A percentile compares a stretch with the other conserved stretches of the same genome.
These are phyloP conservation scores for Tragelaphus imberbis DNA, from an alignment of 2,113 vertebrate genomes.

Conservation along the genomic window DNA sequence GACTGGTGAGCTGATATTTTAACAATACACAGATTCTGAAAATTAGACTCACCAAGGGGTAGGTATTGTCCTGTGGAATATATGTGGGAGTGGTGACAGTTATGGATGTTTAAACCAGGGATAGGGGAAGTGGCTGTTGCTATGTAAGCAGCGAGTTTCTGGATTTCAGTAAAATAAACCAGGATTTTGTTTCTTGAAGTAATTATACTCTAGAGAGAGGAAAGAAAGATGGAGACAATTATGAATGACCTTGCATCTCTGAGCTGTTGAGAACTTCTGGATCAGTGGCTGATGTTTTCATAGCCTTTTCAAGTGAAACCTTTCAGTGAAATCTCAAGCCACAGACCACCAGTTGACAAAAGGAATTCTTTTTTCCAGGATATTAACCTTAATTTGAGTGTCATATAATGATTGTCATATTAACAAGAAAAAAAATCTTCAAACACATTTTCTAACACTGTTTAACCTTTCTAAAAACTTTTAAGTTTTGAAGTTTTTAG, in stretches of 20 bases:
- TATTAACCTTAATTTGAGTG: constrained; percentile 46
- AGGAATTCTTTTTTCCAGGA: neutral
- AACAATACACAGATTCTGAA: constrained; percentile 17
- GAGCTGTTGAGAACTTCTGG: constrained; percentile 81
- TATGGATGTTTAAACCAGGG: constrained; percentile 73
- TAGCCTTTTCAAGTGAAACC: constrained; percentile 73
- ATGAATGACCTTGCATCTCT: constrained; percentile 78
- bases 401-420: constrained; percentile 42
- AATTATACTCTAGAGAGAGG: constrained; percentile 83
- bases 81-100: constrained; percentile 70
- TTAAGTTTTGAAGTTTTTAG: constrained; percentile 35
- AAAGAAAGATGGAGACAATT: constrained; percentile 84
- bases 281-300: constrained; percentile 81
- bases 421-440: constrained; percentile 50
- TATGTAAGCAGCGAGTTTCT: constrained; percentile 78
- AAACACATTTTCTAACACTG: constrained; percentile 66
- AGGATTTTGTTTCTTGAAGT: constrained; percentile 83
- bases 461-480: constrained; percentile 75
- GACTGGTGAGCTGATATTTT: constrained; percentile 16
- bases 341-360: constrained; percentile 67
- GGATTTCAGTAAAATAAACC: constrained; percentile 84
- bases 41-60: constrained; percentile 26
- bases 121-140: constrained; percentile 72
- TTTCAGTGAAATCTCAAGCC: constrained; percentile 64
- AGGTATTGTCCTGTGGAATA: constrained; percentile 47